phyloP scores from a whole-genome alignment of 2,113 vertebrate species.

The Phalacrocorax aristotelis region DNA sequence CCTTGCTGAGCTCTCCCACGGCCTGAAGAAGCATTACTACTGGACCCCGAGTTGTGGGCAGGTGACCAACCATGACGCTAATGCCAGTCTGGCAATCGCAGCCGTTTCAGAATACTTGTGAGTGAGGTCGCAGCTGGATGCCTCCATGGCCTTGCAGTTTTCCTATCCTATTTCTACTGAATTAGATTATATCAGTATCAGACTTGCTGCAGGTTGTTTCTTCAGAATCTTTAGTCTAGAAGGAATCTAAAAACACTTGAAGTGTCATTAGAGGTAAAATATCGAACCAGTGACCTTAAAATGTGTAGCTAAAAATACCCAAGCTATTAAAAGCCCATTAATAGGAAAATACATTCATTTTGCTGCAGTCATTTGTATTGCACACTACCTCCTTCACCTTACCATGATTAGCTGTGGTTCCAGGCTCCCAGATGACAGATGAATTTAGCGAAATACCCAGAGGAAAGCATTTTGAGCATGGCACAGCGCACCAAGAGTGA shows the following conservation, averaged over 20 bases:
- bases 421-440: background rate
- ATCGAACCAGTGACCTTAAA: background rate
- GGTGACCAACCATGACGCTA: background rate
- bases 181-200: background rate
- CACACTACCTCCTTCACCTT: background rate
- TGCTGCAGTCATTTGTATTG: background rate
- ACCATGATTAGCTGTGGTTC: background rate
- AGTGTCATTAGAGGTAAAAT: background rate
- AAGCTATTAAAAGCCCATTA: background rate
- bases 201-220: background rate
- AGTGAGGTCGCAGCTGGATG: background rate
- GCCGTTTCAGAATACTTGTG: constrained; percentile 34
- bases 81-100: constrained; percentile 66
- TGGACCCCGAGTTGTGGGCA: constrained; percentile 61
- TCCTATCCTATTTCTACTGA: background rate
- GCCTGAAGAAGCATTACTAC: constrained; percentile 78
- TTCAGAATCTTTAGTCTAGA: background rate
- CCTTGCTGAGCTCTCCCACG: constrained; percentile 81
- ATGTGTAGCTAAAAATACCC: background rate
- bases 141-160: background rate
- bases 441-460: background rate
- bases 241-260: background rate
- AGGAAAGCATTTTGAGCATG: background rate
- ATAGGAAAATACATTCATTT: background rate
- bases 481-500: background rate